These are phyloP conservation scores for Serrognathus titanus DNA, from an alignment of 2,888 invertebrate genomes.

Conservation along the genomic window DNA sequence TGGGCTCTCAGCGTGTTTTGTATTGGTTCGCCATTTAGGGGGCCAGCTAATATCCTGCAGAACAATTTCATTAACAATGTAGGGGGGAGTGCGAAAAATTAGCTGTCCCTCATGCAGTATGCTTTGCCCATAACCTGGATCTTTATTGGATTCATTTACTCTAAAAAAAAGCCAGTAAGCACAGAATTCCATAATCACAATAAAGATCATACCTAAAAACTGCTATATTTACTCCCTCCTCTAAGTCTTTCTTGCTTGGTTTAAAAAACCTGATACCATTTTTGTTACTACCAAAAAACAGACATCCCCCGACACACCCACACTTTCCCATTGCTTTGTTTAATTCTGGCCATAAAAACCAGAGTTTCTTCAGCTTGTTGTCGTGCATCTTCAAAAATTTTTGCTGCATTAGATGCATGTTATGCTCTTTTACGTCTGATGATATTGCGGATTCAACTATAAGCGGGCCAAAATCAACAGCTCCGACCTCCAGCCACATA, in stretches of 20 bases:
- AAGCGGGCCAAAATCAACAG: slow-evolving; percentile 84
- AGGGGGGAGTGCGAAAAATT: slow-evolving; percentile 88
- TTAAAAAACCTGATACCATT: slow-evolving; percentile 88
- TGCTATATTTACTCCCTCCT: slow-evolving; percentile 80
- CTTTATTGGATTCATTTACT: slow-evolving; percentile 72
- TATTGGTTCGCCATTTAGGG: slow-evolving; percentile 9
- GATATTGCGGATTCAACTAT: slow-evolving; percentile 86
- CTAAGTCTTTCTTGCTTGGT: slow-evolving; percentile 74
- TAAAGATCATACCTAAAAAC: slow-evolving; percentile 58
- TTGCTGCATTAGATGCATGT: slow-evolving; percentile 75
- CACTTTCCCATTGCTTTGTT: slow-evolving; percentile 66
- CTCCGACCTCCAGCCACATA: slow-evolving; percentile 90
- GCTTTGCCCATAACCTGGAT: slow-evolving; percentile 92
- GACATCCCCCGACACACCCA: slow-evolving; percentile 93
- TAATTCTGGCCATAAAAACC: slow-evolving; percentile 89
- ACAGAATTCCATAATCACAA: neutral
- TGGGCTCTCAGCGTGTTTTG: slow-evolving; percentile 29
- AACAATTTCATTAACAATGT: slow-evolving; percentile 73
- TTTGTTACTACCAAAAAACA: slow-evolving; percentile 89
- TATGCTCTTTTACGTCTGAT: slow-evolving; percentile 63
- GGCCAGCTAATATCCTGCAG: slow-evolving; percentile 59
- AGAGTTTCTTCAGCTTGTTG: slow-evolving; percentile 77
- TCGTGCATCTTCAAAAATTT: slow-evolving; percentile 82
- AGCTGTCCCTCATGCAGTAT: slow-evolving; percentile 81
- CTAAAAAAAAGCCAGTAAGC: slow-evolving; percentile 42